phyloP scores from a whole-genome alignment of 2,113 vertebrate species.

The Setophaga petechia region DNA sequence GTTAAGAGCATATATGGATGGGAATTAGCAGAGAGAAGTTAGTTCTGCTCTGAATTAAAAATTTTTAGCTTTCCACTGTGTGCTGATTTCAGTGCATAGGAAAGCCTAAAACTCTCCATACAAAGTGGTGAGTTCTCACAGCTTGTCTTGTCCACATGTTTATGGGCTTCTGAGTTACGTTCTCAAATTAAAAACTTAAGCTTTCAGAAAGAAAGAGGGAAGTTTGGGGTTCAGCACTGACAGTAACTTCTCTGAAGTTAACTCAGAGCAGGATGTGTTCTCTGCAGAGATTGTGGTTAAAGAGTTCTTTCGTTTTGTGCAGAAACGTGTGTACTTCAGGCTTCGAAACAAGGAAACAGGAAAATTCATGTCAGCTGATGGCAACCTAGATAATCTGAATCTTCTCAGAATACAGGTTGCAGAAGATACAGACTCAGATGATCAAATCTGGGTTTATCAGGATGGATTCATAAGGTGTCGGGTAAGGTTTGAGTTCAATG shows the following conservation, averaged over 20 bases:
- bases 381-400: conserved; percentile 88
- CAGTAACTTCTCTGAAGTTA: background rate
- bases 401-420: conserved; percentile 87
- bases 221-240: background rate
- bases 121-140: background rate
- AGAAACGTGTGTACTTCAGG: conserved; percentile 87
- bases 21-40: background rate
- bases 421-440: conserved; percentile 83
- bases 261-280: background rate
- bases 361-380: conserved; percentile 84
- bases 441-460: conserved; percentile 92
- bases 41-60: background rate
- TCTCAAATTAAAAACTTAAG: background rate
- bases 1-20: background rate
- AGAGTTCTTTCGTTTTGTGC: background rate
- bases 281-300: background rate
- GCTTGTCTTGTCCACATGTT: background rate
- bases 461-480: conserved; percentile 86
- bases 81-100: background rate
- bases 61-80: background rate
- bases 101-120: background rate
- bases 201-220: background rate
- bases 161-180: background rate
- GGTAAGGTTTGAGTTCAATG: conserved; percentile 71
- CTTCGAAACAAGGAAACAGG: conserved; percentile 86